These are phyloP conservation scores for Drosophila lacicola DNA, from an alignment of 2,888 invertebrate genomes.

Conservation along the genomic window DNA sequence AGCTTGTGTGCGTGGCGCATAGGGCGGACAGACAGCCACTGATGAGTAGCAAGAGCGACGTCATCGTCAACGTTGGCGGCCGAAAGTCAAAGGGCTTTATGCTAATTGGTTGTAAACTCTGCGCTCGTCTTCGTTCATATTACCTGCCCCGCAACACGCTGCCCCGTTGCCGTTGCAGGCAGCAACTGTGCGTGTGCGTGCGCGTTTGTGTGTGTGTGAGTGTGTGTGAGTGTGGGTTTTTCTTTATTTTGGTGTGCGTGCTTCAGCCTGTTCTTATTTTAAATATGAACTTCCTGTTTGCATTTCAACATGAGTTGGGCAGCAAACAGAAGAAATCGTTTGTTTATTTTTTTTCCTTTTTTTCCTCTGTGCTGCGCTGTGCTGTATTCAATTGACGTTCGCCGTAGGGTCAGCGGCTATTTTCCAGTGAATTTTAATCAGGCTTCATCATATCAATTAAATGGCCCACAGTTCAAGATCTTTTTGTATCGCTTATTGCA, in stretches of 20 bases:
- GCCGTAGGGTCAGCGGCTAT: constrained; percentile 22
- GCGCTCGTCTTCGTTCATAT: background rate
- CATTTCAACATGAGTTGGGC: constrained; percentile 40
- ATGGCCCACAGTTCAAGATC: constrained; percentile 40
- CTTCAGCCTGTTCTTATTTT: constrained; percentile 54
- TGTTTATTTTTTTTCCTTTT: constrained; percentile 19
- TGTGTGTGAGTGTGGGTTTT: background rate
- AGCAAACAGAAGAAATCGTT: constrained; percentile 45
- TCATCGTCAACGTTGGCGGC: constrained; percentile 44
- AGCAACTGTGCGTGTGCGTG: constrained; percentile 11
- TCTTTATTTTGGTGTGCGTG: constrained; percentile 37
- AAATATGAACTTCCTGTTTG: constrained; percentile 75
- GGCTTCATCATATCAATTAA: constrained; percentile 58
- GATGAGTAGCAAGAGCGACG: constrained; percentile 36
- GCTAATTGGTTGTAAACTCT: constrained; percentile 61
- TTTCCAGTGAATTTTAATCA: constrained; percentile 66
- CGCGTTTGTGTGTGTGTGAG: constrained; percentile 6
- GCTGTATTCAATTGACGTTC: constrained; percentile 30
- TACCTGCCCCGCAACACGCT: background rate
- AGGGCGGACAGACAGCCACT: constrained; percentile 9
- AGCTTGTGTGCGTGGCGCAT: constrained; percentile 6
- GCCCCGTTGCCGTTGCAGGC: background rate
- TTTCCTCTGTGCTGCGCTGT: constrained; percentile 3
- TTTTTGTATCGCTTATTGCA: constrained; percentile 18
- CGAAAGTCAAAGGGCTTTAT: constrained; percentile 66